Base-by-base conservation (phyloP, 2,888 invertebrate genomes). In the Megalurothrips usitatus region DNA sequence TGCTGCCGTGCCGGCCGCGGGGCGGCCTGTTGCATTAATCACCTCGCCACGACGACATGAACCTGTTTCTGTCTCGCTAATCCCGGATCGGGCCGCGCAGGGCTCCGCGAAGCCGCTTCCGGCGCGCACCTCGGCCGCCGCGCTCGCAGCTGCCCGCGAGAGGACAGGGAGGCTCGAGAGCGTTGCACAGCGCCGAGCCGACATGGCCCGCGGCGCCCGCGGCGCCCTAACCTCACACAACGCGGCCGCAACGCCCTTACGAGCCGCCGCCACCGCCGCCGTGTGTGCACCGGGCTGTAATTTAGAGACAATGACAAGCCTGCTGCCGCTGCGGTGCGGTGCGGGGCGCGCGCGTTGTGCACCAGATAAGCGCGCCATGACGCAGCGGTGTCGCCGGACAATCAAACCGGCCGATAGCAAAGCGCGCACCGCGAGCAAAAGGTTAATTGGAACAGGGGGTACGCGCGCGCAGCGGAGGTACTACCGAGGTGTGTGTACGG, bases 391-490 rank as follows among this genome's bases (percentile, higher is more conserved):
- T 58, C 58, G 58, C 58, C 14, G 58, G 14, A 58, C 58, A 58
- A 58, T 58, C 58, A 58, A 58, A 58, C 58, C 34, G 34, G 34
- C 34, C 58, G 58, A 58, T 58, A 58, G 58, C 34, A 43, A 43
- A 43, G 34, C 34, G 34, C 34, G 34, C 34, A 43, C 58, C 58
- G n/a, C n/a, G 14, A 58, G 58, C 58, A 17, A 58, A 52, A 58
- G 58, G 58, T 58, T 58, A 58, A 58, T 58, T 58, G 58, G 58
- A 58, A 58, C 58, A n/a, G n/a, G 58, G 58, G n/a, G 58, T 58
- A 58, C 58, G 34, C 34, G 34, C 34, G 6, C 34, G 6, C 34
- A 43, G 34, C n/a, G n/a, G n/a, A n/a, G n/a, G n/a, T n/a, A n/a
- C n/a, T n/a, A n/a, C n/a, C n/a, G n/a, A n/a, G n/a, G n/a, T n/a